These are phyloP conservation scores for Lepidocolaptes lacrymiger DNA, from an alignment of 2,797 vertebrate species.

Conservation along the genomic window DNA sequence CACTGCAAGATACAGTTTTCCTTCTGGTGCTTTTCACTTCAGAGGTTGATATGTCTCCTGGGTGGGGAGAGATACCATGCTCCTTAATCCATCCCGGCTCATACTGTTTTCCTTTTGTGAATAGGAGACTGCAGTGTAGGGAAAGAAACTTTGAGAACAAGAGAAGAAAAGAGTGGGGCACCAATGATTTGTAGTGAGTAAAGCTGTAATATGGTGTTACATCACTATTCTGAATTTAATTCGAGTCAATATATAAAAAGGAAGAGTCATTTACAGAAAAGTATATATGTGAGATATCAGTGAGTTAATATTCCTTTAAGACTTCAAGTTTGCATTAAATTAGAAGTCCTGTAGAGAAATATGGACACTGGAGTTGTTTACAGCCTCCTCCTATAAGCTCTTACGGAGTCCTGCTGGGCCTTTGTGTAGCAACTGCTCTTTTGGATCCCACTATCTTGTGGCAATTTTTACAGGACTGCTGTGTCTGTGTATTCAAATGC, in stretches of 20 bases:
- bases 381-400: not conserved
- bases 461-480: not conserved
- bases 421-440: accelerated
- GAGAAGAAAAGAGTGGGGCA: not conserved
- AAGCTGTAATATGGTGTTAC: not conserved
- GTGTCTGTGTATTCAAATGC: not conserved
- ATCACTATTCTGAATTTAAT: not conserved
- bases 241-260: not conserved
- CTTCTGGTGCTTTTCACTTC: not conserved
- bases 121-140: not conserved
- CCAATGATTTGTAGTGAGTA: not conserved
- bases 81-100: not conserved
- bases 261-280: not conserved
- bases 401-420: not conserved
- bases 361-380: not conserved
- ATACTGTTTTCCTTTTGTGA: not conserved
- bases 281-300: not conserved
- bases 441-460: not conserved
- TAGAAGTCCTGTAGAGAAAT: not conserved
- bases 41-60: not conserved
- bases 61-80: too few relatives aligned
- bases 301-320: not conserved
- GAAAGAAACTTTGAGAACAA: not conserved
- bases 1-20: not conserved
- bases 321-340: not conserved